Evolutionary conservation across 2,888 invertebrate genomes (phyloP), one percentile per base, ranked within the genome.

Genomic region (Philereme vetulata): DNA sequence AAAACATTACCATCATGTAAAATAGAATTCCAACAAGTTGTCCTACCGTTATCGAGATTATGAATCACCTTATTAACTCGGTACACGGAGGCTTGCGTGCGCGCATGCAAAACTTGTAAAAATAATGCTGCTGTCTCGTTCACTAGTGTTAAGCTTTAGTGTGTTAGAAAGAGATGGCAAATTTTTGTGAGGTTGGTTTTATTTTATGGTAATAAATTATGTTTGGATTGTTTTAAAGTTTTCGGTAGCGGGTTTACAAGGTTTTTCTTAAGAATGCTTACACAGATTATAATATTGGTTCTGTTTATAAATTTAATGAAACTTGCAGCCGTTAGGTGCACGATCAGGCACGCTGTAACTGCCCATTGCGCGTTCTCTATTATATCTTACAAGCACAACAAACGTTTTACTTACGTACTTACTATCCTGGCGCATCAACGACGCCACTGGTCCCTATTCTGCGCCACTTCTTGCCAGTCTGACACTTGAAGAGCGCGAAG

Each of bases 1-100:
- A 60, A 54, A 57, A 54, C 53, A 64, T 61, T 65, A 67, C 70
- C 70, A 68, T 69, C 70, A 67, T 77, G 72, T 77, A 72, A 60
- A 73, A 70, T 66, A 72, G 66, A 65, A 72, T 69, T 66, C 64
- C 68, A 66, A 72, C 72, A 60, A 68, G 69, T 66, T 71, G 70
- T 64, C 67, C 65, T 69, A 74, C 81, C 80, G 85, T 82, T 85
- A 84, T 77, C 78, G 70, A 36, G 55, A 55, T 66, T 74, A 77
- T 74, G 80, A 78, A 83, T 78, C 79, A 72, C 72, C 82, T 82
- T 85, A 82, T 83, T 83, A 84, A 78, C 75, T 70, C 72, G 51
- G 70, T 71, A 74, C 78, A 78, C 73, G 71, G 65, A 68, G 68
- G 59, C 64, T 67, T 77, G 77, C 77, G 75, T 70, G 74, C 70